A percentile compares a stretch with the other conserved stretches of the same genome.
phyloP scores from a whole-genome alignment of 2,113 vertebrate genomes.

The Hymenochirus boettgeri region DNA sequence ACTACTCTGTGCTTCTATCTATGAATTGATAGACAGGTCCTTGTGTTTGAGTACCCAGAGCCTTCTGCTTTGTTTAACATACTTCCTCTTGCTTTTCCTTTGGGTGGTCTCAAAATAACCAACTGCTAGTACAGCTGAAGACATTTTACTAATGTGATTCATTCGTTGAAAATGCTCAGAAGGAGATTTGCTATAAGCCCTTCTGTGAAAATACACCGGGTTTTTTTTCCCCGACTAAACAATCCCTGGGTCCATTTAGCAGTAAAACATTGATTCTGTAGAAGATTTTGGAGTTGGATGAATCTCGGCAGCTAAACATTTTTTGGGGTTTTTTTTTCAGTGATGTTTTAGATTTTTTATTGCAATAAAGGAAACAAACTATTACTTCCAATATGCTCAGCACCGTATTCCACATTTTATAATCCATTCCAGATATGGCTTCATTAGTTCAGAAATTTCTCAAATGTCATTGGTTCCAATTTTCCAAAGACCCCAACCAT shows the following conservation, averaged over 20 bases:
- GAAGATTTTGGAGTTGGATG: too few species aligned
- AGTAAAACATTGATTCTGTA: too few species aligned
- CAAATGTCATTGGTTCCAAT: too few species aligned
- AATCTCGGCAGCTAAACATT: too few species aligned
- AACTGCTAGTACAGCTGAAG: neutral
- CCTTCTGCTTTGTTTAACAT: slow-evolving; percentile 2
- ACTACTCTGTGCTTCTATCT: neutral
- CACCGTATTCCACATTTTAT: too few species aligned
- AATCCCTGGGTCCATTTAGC: neutral
- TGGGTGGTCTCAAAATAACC: slow-evolving; percentile 11
- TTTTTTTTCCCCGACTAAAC: neutral
- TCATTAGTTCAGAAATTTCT: too few species aligned
- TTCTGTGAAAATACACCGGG: neutral
- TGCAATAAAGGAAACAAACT: too few species aligned
- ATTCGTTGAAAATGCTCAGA: neutral
- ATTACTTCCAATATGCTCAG: too few species aligned
- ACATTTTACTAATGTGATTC: slow-evolving; percentile 1
- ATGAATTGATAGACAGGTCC: slow-evolving; percentile 6
- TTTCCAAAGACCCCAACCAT: too few species aligned
- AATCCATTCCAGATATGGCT: too few species aligned
- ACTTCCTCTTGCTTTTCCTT: slow-evolving; percentile 11
- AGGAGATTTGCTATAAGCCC: neutral
- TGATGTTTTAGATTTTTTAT: too few species aligned
- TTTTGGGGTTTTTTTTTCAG: too few species aligned
- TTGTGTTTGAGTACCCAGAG: slow-evolving; percentile 12